Conservation (phyloP, 2,797 vertebrate genomes). For the Crocodylus rhombifer region DNA sequence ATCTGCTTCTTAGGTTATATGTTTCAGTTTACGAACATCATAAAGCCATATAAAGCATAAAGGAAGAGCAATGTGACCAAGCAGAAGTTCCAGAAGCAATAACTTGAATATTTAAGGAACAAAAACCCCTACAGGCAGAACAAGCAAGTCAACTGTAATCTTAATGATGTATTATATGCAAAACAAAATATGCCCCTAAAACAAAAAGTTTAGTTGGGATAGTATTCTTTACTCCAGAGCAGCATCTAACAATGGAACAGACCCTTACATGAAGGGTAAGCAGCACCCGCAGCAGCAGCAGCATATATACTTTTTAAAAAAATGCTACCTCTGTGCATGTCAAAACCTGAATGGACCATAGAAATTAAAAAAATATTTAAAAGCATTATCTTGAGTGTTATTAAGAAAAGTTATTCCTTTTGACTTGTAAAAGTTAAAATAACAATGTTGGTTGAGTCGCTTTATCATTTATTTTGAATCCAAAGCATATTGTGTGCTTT, state of each 20-base stretch:
- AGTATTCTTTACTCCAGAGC: background rate
- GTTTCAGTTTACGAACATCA: background rate
- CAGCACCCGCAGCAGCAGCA: background rate
- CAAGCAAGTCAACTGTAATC: background rate
- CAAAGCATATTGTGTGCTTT: background rate
- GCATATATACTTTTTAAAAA: background rate
- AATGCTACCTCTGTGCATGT: background rate
- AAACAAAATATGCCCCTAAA: background rate
- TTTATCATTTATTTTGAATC: background rate
- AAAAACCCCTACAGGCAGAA: too few species aligned
- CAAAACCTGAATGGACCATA: background rate
- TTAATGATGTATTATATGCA: background rate
- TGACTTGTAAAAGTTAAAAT: background rate
- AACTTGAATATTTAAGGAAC: too few species aligned
- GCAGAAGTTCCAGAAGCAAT: background rate
- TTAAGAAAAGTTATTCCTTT: background rate
- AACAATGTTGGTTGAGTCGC: background rate
- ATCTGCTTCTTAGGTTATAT: background rate
- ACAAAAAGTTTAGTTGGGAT: background rate
- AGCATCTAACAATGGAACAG: background rate
- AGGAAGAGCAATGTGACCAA: background rate
- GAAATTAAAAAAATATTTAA: background rate
- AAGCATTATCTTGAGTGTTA: background rate
- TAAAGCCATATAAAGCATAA: background rate
- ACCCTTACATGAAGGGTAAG: background rate